phyloP scores from a whole-genome alignment of 2,113 vertebrate genomes.

The Siniperca chuatsi region DNA sequence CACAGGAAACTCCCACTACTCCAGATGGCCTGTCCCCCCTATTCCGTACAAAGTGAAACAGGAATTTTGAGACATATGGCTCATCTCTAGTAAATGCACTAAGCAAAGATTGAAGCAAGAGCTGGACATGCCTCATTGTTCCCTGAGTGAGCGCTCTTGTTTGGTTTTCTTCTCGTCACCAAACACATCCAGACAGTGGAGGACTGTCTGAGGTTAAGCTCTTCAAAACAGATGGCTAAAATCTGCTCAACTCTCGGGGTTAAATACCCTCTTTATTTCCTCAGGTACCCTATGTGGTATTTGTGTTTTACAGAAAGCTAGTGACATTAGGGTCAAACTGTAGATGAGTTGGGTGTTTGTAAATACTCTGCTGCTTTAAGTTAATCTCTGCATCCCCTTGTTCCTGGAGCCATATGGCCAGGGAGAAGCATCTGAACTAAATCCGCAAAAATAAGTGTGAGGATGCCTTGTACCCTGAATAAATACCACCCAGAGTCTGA shows the following conservation, averaged over 20 bases:
- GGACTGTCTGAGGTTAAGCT: slow-evolving; percentile 77
- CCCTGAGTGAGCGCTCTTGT: slow-evolving; percentile 50
- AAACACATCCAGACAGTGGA: slow-evolving; percentile 64
- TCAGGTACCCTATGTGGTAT: slow-evolving; percentile 77
- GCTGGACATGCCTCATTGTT: slow-evolving; percentile 63
- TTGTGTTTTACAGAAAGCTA: slow-evolving; percentile 69
- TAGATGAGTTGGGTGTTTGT: slow-evolving; percentile 56
- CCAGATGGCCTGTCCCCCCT: slow-evolving; percentile 52
- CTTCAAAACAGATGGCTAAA: slow-evolving; percentile 82
- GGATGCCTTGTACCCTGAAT: slow-evolving; percentile 50
- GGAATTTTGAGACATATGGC: slow-evolving; percentile 73
- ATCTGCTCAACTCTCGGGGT: slow-evolving; percentile 78
- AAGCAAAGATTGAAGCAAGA: slow-evolving; percentile 55
- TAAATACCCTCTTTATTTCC: slow-evolving; percentile 80
- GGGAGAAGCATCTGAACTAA: slow-evolving; percentile 51
- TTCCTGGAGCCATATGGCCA: slow-evolving; percentile 72
- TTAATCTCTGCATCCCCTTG: slow-evolving; percentile 64
- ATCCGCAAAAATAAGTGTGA: slow-evolving; percentile 49
- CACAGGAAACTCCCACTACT: slow-evolving; percentile 43
- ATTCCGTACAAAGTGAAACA: slow-evolving; percentile 47
- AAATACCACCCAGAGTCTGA: slow-evolving; percentile 67
- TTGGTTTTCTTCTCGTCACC: slow-evolving; percentile 65
- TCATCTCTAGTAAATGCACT: slow-evolving; percentile 57
- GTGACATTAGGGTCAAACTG: slow-evolving; percentile 63
- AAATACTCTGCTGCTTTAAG: slow-evolving; percentile 65